Evolutionary conservation across 1,140 invertebrate species (phyloP).

Genomic region (Drosophila nasuta): DNA sequence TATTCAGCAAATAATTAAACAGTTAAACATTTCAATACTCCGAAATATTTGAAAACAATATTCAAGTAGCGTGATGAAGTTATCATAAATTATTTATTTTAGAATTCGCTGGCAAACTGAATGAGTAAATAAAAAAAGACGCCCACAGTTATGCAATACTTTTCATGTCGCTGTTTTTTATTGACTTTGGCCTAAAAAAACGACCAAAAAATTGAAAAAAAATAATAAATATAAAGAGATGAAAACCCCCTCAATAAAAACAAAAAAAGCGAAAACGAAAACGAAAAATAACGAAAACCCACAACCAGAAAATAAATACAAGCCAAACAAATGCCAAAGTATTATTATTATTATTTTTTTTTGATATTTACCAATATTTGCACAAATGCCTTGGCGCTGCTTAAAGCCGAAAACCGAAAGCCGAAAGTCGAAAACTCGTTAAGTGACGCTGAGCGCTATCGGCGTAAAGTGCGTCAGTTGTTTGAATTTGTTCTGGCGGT

Average conservation of each 20-base stretch:
- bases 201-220: neutral
- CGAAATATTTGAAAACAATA: no score
- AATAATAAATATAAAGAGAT: neutral
- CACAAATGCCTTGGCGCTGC: slow-evolving; percentile 52
- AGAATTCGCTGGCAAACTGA: neutral
- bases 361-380: slow-evolving; percentile 59
- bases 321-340: slow-evolving; percentile 23
- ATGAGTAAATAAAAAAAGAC: slow-evolving; percentile 12
- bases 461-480: slow-evolving; percentile 17
- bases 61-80: no score
- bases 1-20: neutral
- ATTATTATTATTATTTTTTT: slow-evolving; percentile 36
- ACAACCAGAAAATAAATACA: slow-evolving; percentile 29
- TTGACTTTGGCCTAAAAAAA: slow-evolving; percentile 33
- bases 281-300: slow-evolving; percentile 11
- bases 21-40: no score
- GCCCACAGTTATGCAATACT: slow-evolving; percentile 28
- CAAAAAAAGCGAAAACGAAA: no score
- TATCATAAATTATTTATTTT: neutral
- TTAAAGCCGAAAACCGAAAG: neutral
- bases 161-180: slow-evolving; percentile 1
- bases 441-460: neutral
- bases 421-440: slow-evolving; percentile 2
- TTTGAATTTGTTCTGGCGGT: slow-evolving; percentile 3
- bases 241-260: neutral